These are phyloP conservation scores for Acanthosepion pharaonis DNA, from an alignment of 2,888 invertebrate genomes.

Conservation along the genomic window DNA sequence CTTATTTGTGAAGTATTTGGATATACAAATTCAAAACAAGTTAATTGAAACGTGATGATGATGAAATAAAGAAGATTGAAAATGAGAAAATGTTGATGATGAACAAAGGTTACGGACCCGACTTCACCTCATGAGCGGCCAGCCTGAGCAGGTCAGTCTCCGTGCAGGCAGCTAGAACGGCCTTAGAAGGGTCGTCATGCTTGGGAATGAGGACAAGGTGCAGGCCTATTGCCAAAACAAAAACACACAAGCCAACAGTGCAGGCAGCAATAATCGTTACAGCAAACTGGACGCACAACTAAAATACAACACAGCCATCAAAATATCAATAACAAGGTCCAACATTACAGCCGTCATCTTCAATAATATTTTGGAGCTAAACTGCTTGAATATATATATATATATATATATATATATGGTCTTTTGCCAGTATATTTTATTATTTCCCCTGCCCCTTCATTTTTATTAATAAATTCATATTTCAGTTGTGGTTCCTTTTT, in stretches of 20 bases:
- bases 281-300: not conserved
- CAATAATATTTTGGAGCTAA: not conserved
- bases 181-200: conserved; percentile 67
- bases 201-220: conserved; percentile 70
- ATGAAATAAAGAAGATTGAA: conserved; percentile 35
- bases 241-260: conserved; percentile 47
- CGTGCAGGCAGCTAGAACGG: conserved; percentile 68
- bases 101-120: conserved; percentile 49
- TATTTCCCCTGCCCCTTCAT: too few relatives aligned
- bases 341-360: not conserved
- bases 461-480: too few relatives aligned
- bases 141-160: conserved; percentile 68
- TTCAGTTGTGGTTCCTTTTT: too few relatives aligned
- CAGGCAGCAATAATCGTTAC: conserved; percentile 10
- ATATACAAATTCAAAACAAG: not conserved
- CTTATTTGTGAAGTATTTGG: too few relatives aligned
- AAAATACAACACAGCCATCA: not conserved
- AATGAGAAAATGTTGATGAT: not conserved
- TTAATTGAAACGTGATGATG: not conserved
- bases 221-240: conserved; percentile 61
- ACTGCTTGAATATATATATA: too few relatives aligned
- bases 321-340: not conserved
- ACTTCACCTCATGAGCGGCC: conserved; percentile 59
- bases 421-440: too few relatives aligned
- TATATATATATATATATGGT: too few relatives aligned